Evolutionary conservation across 1,140 invertebrate species (phyloP).

Genomic region (Bathynomus jamesi): DNA sequence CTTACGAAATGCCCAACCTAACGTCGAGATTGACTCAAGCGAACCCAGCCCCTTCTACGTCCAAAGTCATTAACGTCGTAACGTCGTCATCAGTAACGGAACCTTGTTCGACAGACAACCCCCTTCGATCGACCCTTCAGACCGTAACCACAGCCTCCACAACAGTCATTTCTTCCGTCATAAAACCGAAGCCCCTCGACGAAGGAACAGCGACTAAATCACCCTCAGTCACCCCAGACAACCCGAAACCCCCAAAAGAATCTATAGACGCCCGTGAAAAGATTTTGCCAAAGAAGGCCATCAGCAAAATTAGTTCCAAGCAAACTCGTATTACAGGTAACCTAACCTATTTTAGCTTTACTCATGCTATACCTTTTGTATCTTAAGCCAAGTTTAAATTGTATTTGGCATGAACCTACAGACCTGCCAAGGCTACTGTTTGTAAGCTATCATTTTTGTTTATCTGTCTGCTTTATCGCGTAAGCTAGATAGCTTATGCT

Average conservation of each 20-base stretch:
- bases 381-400: too few relatives aligned
- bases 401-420: too few relatives aligned
- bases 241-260: not conserved
- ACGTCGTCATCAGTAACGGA: not conserved
- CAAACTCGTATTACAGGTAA: not conserved
- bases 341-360: too few relatives aligned
- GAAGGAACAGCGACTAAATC: not conserved
- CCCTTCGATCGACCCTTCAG: not conserved
- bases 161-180: not conserved
- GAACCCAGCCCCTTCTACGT: not conserved
- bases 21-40: not conserved
- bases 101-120: not conserved
- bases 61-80: not conserved
- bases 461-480: too few relatives aligned
- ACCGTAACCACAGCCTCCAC: not conserved
- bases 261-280: not conserved
- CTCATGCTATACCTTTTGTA: too few relatives aligned
- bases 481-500: too few relatives aligned
- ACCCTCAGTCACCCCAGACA: not conserved
- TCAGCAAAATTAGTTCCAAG: not conserved
- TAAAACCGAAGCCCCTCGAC: not conserved
- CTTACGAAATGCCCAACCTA: conserved; percentile 25
- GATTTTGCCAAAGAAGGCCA: too few relatives aligned
- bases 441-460: too few relatives aligned
- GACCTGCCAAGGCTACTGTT: too few relatives aligned